Base-by-base conservation (phyloP, 2,113 vertebrate species). In the Apistogramma diplotaenia region DNA sequence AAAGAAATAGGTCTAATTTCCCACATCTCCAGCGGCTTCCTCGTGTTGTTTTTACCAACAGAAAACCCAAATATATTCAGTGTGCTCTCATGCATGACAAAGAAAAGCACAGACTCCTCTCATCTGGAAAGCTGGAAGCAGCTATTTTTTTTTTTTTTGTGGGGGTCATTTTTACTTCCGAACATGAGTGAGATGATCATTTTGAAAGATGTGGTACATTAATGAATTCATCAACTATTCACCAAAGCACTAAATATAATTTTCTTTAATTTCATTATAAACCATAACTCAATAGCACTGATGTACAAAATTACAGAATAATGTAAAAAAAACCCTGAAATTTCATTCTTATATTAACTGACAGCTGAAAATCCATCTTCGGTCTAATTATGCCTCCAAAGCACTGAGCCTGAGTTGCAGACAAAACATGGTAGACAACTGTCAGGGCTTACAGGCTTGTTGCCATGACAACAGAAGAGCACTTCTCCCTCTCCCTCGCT, bases 391-490 rank as follows among this genome's bases (percentile, higher is more conserved):
- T 88, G 62, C 82, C 74, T 79, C 72, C 85, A 57, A 81, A 40
- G 82, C 79, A 53, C 56, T 60, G 82, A 92, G 75, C 76, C 7
- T 46, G 25, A 76, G 67, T 67, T 78, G 75, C 84, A 88, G 87
- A 91, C 89, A 88, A 91, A 91, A 92, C 91, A 89, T 91, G 84
- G 89, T 84, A 86, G 95, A 96, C 95, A 95, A 96, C 95, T 49
- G 94, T 94, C 92, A 94, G 93, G 89, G 89, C 90, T 93, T 87
- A 89, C 86, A 94, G 93, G 94, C 96, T 91, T 95, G 98, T 99
- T 98, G 95, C 97, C 95, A 97, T 98, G 97, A 96, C 96, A 97
- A 99, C 97, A 96, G 95, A 95, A 94, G 95, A 93, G 92, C 94
- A 94, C 82, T 81, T 80, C 81, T 80, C 76, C 76, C 84, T 46